Percentiles rank a stretch among this genome's conserved stretches.
phyloP scores from a whole-genome alignment of 2,888 invertebrate genomes.

The Lepidonotus clava region DNA sequence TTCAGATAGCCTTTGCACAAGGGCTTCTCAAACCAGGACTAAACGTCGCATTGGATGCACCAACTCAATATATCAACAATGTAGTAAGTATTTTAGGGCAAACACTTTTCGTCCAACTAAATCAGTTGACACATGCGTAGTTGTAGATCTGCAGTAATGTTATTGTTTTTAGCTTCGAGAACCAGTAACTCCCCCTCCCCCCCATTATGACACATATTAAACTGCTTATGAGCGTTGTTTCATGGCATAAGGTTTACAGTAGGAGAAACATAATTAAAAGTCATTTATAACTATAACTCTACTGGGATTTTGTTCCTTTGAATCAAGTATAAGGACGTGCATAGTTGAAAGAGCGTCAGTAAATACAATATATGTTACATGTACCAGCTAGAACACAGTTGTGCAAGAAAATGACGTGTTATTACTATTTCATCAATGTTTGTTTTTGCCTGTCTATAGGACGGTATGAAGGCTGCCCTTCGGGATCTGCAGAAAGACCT shows the following conservation, averaged over 20 bases:
- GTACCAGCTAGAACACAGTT: background rate
- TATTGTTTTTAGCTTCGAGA: too few relatives aligned
- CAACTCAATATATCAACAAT: slow-evolving; percentile 86
- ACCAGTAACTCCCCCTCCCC: background rate
- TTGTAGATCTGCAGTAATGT: background rate
- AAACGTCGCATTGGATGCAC: slow-evolving; percentile 83
- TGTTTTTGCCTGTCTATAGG: slow-evolving; percentile 68
- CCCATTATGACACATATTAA: background rate
- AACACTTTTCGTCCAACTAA: background rate
- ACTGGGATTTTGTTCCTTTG: background rate
- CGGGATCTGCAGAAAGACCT: slow-evolving; percentile 87
- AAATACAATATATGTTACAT: background rate
- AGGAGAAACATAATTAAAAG: too few relatives aligned
- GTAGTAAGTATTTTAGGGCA: slow-evolving; percentile 83
- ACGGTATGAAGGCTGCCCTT: slow-evolving; percentile 86
- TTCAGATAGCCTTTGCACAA: slow-evolving; percentile 93
- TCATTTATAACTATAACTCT: background rate
- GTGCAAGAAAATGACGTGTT: background rate
- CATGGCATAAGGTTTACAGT: too few relatives aligned
- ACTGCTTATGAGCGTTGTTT: too few relatives aligned
- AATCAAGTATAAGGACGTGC: background rate
- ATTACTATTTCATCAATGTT: background rate
- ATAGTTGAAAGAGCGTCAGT: background rate
- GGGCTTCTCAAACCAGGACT: slow-evolving; percentile 93
- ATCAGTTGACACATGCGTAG: background rate